Percentiles rank a stretch among this genome's conserved stretches.
phyloP scores from a whole-genome alignment of 2,888 invertebrate species.

The Phortica okadai region DNA sequence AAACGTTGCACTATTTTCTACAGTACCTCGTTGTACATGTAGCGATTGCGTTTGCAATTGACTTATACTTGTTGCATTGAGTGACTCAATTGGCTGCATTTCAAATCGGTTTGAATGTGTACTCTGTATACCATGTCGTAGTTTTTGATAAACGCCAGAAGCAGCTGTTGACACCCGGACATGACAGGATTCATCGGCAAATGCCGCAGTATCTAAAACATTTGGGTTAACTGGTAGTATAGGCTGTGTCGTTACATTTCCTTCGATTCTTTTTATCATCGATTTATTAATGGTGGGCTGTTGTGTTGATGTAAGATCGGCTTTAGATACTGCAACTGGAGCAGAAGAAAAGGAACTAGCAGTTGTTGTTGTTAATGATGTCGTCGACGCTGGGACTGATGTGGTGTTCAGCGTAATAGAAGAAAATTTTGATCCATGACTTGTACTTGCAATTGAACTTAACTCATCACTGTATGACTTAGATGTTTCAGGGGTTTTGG shows the following conservation, averaged over 20 bases:
- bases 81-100: conserved; percentile 3
- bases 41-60: neutral
- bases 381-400: neutral
- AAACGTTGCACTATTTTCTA: neutral
- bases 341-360: conserved; percentile 29
- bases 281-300: conserved; percentile 12
- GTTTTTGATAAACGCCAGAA: conserved; percentile 3
- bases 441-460: conserved; percentile 32
- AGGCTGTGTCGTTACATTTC: neutral
- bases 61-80: neutral
- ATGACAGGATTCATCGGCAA: neutral
- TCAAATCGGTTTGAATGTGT: conserved; percentile 16
- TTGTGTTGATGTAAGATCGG: conserved; percentile 39
- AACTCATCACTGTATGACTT: neutral
- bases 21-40: neutral
- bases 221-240: neutral
- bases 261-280: neutral
- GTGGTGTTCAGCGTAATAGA: conserved; percentile 1
- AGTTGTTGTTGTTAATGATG: conserved; percentile 60
- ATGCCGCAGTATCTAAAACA: neutral
- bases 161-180: conserved; percentile 4
- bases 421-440: neutral
- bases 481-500: conserved; percentile 31
- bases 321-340: conserved; percentile 31
- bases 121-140: neutral